Evolutionary conservation across 1,140 invertebrate species (phyloP).

Genomic region (Pachypsylla venusta): DNA sequence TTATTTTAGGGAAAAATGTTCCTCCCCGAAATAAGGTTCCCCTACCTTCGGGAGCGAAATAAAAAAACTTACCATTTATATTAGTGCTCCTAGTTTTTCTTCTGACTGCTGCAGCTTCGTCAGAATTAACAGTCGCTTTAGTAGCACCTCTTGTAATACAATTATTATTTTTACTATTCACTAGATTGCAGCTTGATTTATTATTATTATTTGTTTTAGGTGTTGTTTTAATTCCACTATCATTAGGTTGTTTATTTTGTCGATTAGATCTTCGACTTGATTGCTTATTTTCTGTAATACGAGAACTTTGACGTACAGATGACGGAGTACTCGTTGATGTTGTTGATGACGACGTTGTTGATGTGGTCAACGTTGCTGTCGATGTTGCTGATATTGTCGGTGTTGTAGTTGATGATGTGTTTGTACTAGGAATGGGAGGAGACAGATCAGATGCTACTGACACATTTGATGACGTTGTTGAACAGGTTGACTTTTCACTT

Average conservation of each 20-base stretch:
- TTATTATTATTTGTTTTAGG: neutral
- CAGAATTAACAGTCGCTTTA: neutral
- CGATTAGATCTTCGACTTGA: neutral
- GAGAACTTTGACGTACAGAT: neutral
- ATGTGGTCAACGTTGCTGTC: too few relatives aligned
- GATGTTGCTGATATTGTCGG: too few relatives aligned
- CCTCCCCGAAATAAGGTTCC: too few relatives aligned
- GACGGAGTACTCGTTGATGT: neutral
- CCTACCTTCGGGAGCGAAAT: too few relatives aligned
- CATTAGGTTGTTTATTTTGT: neutral
- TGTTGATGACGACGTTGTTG: neutral
- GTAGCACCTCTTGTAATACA: neutral
- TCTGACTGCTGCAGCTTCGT: neutral
- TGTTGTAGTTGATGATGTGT: too few relatives aligned
- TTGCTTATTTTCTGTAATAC: neutral
- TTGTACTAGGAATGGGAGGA: too few relatives aligned
- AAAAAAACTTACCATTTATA: neutral
- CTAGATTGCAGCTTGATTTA: neutral
- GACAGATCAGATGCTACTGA: too few relatives aligned
- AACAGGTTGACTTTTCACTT: too few relatives aligned
- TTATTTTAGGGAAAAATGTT: too few relatives aligned
- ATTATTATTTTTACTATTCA: neutral
- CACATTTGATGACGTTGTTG: too few relatives aligned
- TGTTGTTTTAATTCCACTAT: neutral
- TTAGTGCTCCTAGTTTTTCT: neutral